These are phyloP conservation scores for Apamea monoglypha DNA, from an alignment of 2,888 invertebrate genomes.

Conservation along the genomic window DNA sequence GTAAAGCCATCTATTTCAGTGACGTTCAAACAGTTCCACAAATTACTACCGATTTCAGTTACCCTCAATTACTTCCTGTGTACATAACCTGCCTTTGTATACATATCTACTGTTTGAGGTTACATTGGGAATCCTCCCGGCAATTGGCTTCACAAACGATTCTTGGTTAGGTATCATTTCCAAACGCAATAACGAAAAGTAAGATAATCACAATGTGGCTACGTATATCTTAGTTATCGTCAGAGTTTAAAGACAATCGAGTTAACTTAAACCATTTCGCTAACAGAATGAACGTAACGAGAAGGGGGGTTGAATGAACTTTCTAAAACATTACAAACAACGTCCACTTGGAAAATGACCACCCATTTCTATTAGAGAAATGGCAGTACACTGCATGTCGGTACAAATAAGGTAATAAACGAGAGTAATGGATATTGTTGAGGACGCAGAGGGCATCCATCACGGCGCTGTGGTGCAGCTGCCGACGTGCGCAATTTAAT, in stretches of 20 bases:
- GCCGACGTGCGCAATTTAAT: slow-evolving; percentile 70
- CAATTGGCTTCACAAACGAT: slow-evolving; percentile 43
- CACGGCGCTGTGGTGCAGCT: slow-evolving; percentile 64
- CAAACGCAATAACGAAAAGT: slow-evolving; percentile 55
- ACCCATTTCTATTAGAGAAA: slow-evolving; percentile 58
- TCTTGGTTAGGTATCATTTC: slow-evolving; percentile 37
- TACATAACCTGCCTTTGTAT: not conserved
- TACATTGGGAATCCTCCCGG: slow-evolving; percentile 7
- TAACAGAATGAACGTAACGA: slow-evolving; percentile 56
- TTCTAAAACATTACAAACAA: slow-evolving; percentile 53
- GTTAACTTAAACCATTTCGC: slow-evolving; percentile 62
- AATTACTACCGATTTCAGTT: slow-evolving; percentile 53
- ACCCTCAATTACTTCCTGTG: slow-evolving; percentile 28
- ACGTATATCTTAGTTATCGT: slow-evolving; percentile 54
- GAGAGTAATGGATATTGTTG: slow-evolving; percentile 71
- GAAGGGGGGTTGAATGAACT: slow-evolving; percentile 58
- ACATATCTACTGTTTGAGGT: slow-evolving; percentile 9
- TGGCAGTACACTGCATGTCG: slow-evolving; percentile 57
- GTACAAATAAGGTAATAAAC: slow-evolving; percentile 74
- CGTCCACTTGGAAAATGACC: slow-evolving; percentile 59
- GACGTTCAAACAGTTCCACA: slow-evolving; percentile 22
- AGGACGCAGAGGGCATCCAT: slow-evolving; percentile 71
- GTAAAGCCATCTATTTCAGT: slow-evolving; percentile 34
- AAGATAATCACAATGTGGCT: slow-evolving; percentile 50
- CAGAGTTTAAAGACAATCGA: slow-evolving; percentile 62